Base-by-base conservation (phyloP, 2,888 invertebrate species). In the Hyppa rectilinea region DNA sequence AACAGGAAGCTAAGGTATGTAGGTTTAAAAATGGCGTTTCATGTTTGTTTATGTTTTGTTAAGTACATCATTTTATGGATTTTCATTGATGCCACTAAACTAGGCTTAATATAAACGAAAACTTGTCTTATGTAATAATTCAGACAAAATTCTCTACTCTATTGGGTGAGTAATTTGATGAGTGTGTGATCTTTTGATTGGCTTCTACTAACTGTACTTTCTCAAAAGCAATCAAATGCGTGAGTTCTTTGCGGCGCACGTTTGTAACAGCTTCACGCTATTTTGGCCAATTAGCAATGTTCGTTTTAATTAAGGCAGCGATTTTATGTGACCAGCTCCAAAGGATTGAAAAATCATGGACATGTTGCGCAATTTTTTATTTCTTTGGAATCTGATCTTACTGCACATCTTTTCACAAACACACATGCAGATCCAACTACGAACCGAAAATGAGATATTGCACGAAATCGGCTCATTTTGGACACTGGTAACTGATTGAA, bases 1-100 rank as follows among this genome's bases (percentile, higher is more conserved):
- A 81, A 87, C 93, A 96, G 95, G 96, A 88, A 91, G 94, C 95
- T 75, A 95, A 96, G 95, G 96, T 96, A 95, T 90, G 94, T 94
- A 72, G 62, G 66, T 74, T 82, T 86, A 56, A 58, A 73, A 69
- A 66, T 67, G 66, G 70, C 70, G 82, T 82, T 75, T 38, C 70
- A 77, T 66, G 63, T 75, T 70, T 71, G 81, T 65, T 59, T 26
- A 36, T 66, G 62, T 72, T 71, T 63, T 45, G 31, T 59, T 71
- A 43, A 43, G 49, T 49, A 62, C 26, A 75, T 71, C n/a, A 45
- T 71, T 45, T 65, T 60, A 76, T 34, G 20, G 17, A 40, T 38
- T 60, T 40, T 56, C 45, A 75, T 65, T 58, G 36, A 64, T 76
- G 63, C 45, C 77, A 66, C 20, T 34, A 38, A 56, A 66, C 20